These are phyloP conservation scores for Trachymyrmex cornetzi DNA, from an alignment of 1,140 invertebrate genomes.

Conservation along the genomic window DNA sequence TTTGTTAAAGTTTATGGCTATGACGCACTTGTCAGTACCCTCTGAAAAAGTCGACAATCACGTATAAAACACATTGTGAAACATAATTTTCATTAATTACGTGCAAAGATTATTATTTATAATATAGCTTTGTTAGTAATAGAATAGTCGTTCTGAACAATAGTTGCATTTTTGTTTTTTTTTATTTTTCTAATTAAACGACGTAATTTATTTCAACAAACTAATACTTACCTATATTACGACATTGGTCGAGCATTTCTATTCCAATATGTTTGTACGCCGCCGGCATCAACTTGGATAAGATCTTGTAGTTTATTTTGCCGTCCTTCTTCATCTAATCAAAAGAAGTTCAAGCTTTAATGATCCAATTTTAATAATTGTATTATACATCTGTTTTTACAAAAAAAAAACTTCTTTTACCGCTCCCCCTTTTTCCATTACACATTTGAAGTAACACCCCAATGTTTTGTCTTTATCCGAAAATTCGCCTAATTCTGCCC, in stretches of 20 bases:
- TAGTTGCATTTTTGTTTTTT: neutral
- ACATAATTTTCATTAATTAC: too few relatives aligned
- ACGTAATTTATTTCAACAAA: neutral
- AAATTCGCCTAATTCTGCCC: constrained; percentile 68
- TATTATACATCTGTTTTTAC: neutral
- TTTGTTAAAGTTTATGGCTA: constrained; percentile 65
- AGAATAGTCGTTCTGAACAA: neutral
- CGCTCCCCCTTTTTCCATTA: constrained; percentile 77
- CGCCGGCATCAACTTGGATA: constrained; percentile 79
- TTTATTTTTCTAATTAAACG: neutral
- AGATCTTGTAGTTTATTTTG: constrained; percentile 81
- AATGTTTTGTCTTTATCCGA: constrained; percentile 68
- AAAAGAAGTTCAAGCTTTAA: neutral
- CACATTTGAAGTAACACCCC: constrained; percentile 84
- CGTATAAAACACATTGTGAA: neutral
- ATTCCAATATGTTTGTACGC: constrained; percentile 68
- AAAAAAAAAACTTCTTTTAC: constrained; percentile 52
- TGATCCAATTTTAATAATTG: constrained; percentile 24
- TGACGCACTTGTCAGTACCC: constrained; percentile 60
- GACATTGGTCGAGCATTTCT: constrained; percentile 77
- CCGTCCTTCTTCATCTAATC: constrained; percentile 77
- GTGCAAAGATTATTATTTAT: neutral
- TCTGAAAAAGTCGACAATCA: constrained; percentile 52
- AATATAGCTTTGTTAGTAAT: neutral
- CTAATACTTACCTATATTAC: constrained; percentile 73